These are phyloP conservation scores for Monopterus albus DNA, from an alignment of 2,113 vertebrate species.

Conservation along the genomic window DNA sequence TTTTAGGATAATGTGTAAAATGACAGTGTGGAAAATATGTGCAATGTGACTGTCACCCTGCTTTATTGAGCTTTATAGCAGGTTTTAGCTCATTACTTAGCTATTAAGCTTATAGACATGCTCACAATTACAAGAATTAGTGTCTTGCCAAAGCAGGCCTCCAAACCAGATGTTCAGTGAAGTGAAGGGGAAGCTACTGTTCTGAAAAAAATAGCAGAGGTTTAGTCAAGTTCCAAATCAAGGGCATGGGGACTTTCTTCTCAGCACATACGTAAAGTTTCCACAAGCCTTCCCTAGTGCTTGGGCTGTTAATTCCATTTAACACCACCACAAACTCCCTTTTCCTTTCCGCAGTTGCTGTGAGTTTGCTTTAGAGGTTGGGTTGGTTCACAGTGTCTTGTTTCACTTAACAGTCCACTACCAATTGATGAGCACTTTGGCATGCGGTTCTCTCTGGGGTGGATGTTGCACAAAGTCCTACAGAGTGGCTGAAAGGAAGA, in stretches of 20 bases:
- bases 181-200: background rate
- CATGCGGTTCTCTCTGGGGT: constrained; percentile 36
- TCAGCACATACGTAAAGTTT: constrained; percentile 48
- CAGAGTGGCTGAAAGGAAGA: constrained; percentile 22
- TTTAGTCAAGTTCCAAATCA: constrained; percentile 3
- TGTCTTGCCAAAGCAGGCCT: background rate
- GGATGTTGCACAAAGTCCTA: constrained; percentile 19
- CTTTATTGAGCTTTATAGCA: no score
- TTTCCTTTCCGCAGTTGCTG: constrained; percentile 46
- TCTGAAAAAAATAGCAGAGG: no score
- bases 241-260: constrained; percentile 42
- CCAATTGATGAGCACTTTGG: constrained; percentile 42
- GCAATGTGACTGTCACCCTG: no score
- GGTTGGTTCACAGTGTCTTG: constrained; percentile 24
- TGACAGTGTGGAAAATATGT: no score
- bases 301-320: constrained; percentile 35
- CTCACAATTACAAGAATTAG: no score
- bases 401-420: constrained; percentile 44
- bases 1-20: no score
- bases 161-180: constrained; percentile 1
- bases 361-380: constrained; percentile 52
- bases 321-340: constrained; percentile 29
- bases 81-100: no score
- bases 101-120: no score
- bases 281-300: constrained; percentile 28